Conservation (phyloP, 2,888 invertebrate species). For the Lasioglossum leucozonium region DNA sequence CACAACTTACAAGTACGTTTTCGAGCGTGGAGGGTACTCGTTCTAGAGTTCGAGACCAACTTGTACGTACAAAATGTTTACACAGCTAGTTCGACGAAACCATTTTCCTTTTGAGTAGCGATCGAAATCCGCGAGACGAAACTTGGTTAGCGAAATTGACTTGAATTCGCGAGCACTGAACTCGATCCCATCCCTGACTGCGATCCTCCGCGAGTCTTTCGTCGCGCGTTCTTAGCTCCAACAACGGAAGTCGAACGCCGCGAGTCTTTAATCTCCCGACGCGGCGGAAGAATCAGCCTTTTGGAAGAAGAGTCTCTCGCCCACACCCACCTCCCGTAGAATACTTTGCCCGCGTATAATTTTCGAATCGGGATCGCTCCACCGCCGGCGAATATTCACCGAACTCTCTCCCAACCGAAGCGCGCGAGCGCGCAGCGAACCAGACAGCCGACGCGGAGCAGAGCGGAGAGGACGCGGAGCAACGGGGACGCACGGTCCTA, state of each 20-base stretch:
- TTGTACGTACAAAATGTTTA: background rate
- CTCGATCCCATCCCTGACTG: no score
- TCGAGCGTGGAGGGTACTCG: background rate
- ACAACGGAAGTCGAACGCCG: background rate
- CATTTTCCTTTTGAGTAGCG: background rate
- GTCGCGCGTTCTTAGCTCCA: background rate
- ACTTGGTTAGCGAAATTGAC: background rate
- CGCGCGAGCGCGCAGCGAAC: constrained; percentile 36
- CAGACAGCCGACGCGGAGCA: constrained; percentile 39
- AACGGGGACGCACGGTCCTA: constrained; percentile 49
- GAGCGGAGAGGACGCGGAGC: background rate
- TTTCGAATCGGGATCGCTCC: constrained; percentile 19
- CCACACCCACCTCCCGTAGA: background rate
- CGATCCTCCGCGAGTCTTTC: background rate
- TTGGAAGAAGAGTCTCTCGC: background rate
- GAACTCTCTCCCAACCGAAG: constrained; percentile 19
- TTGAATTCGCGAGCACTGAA: background rate
- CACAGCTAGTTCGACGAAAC: background rate
- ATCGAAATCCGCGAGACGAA: no score
- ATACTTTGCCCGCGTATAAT: constrained; percentile 23
- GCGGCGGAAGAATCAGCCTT: background rate
- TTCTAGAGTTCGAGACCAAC: background rate
- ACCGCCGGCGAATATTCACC: constrained; percentile 32
- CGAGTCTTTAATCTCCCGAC: background rate
- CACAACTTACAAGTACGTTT: background rate